These are phyloP conservation scores for Thymelicus lineola DNA, from an alignment of 2,888 invertebrate genomes.

Conservation along the genomic window DNA sequence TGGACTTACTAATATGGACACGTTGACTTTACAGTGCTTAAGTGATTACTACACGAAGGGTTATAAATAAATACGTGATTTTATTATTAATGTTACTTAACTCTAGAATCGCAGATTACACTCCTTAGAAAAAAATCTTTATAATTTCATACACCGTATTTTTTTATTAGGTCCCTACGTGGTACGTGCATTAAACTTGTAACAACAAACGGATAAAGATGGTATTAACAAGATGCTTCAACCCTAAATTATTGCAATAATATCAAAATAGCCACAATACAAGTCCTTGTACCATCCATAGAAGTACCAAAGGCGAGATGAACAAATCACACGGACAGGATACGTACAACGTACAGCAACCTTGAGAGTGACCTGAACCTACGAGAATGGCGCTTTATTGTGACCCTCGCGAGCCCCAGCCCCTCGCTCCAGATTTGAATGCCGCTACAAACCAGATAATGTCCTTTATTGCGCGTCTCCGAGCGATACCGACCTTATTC, in stretches of 20 bases:
- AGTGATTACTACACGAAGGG: neutral
- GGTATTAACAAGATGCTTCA: too few species aligned
- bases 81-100: too few species aligned
- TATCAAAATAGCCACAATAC: neutral
- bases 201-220: neutral
- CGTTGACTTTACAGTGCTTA: neutral
- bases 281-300: neutral
- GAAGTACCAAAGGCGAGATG: conserved; percentile 8
- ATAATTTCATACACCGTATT: too few species aligned
- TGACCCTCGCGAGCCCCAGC: conserved; percentile 61
- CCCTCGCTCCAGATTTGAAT: conserved; percentile 53
- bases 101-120: too few species aligned
- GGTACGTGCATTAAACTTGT: too few species aligned
- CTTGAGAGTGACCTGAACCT: conserved; percentile 69
- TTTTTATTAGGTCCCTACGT: too few species aligned
- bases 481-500: conserved; percentile 52
- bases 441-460: conserved; percentile 54
- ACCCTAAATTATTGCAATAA: neutral
- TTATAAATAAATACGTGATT: too few species aligned
- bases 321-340: conserved; percentile 29
- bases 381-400: conserved; percentile 60
- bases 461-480: conserved; percentile 57
- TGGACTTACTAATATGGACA: neutral
- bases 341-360: conserved; percentile 47
- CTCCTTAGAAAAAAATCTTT: too few species aligned